Base-by-base conservation (phyloP, 2,888 invertebrate species). In the Phrixothrix hirtus region DNA sequence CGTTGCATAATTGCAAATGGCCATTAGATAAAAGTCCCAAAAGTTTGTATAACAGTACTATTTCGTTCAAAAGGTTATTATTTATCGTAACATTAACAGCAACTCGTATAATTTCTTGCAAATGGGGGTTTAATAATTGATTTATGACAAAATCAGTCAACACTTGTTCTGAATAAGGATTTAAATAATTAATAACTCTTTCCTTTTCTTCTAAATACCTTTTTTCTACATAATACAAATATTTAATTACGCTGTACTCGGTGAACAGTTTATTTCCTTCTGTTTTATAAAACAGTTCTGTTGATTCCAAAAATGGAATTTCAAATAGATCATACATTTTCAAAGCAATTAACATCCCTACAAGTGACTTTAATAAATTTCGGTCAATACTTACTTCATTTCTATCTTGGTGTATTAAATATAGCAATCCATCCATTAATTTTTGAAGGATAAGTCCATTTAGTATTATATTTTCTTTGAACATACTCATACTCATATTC, bases 401-500 rank as follows among this genome's bases (percentile, higher is more conserved):
- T 1, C 98, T 82, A 74, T 98, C 98, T 50, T 88, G 83, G 70
- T 94, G 90, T 43, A 98, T 95, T 6, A 95, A 78, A 74, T 87
- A 79, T 41, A 98, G 78, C n/a, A 98, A 77, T 1, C 95, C 94
- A 61, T 92, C 90, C 3, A 95, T 90, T 0, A 94, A 89, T 57
- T 92, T 84, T 9, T 87, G 87, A 75, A 94, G 92, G 11, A 96
- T 91, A 27, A 88, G 77, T 13, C 83, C 84, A 73, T 92, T 89
- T 74, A 92, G 82, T 35, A 94, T 89, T 70, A 97, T 92, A 73
- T 95, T 89, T 64, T 87, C 85, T 54, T 95, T 85, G 78, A 97
- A 97, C 67, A 95, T 77, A 71, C 94, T 92, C 64, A 95, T 78
- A 43, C 95, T 95, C 89, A 95, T 92, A 72, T 95, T 94, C 94